These are phyloP conservation scores for Salmo trutta DNA, from an alignment of 2,797 vertebrate species.

Conservation along the genomic window DNA sequence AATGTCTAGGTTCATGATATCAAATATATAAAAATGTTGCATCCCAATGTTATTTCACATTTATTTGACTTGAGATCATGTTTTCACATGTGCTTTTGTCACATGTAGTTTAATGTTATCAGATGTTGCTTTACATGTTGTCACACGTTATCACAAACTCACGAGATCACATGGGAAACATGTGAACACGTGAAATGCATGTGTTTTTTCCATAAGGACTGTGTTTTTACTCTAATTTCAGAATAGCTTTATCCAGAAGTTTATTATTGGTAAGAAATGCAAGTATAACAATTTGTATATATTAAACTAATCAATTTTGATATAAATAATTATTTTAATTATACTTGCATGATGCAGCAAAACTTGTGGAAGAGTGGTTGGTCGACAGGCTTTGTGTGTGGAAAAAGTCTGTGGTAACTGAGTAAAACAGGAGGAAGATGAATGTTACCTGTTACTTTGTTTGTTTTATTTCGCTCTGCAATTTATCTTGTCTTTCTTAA, in stretches of 20 bases:
- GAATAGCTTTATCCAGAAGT: no score
- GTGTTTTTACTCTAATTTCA: no score
- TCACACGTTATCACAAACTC: no score
- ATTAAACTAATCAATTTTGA: background rate
- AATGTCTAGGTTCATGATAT: no score
- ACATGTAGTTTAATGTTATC: no score
- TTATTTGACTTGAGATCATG: no score
- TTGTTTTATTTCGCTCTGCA: conserved; percentile 14
- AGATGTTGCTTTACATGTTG: no score
- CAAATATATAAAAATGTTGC: no score
- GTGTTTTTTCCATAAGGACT: background rate
- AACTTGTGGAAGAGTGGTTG: background rate
- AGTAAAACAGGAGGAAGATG: conserved; percentile 29
- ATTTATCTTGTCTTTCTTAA: conserved; percentile 26
- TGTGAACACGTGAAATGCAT: no score
- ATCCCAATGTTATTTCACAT: no score
- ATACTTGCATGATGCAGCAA: background rate
- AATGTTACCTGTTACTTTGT: conserved; percentile 24
- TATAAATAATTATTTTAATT: background rate
- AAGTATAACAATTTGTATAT: background rate
- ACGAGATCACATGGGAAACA: no score
- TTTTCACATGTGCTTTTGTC: no score
- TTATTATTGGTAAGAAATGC: background rate
- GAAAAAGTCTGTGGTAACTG: conserved; percentile 17
- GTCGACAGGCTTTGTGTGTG: conserved; percentile 14